These are phyloP conservation scores for Taurulus bubalis DNA, from an alignment of 2,113 vertebrate genomes.

Conservation along the genomic window DNA sequence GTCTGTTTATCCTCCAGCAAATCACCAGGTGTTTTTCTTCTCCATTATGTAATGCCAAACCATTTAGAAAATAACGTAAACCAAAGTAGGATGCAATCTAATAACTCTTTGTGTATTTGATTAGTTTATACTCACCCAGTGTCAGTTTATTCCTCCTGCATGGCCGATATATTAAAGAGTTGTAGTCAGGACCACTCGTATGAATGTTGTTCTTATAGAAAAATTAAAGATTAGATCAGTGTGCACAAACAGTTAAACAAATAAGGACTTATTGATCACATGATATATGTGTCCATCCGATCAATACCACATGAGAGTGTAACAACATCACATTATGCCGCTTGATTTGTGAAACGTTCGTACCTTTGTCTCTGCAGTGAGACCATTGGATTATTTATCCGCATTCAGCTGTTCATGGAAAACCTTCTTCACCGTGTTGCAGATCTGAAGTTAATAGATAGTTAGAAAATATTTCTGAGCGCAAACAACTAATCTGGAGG, in stretches of 20 bases:
- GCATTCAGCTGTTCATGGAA: not conserved
- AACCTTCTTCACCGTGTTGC: not conserved
- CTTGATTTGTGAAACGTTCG: not conserved
- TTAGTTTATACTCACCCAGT: too few species aligned
- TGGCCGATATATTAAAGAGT: not conserved
- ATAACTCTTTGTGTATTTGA: not conserved
- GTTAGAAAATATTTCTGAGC: not conserved
- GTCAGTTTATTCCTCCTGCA: not conserved
- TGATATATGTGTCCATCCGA: not conserved
- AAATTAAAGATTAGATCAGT: slow-evolving; percentile 10
- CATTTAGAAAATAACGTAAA: too few species aligned
- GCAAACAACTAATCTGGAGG: not conserved
- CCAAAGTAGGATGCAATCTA: too few species aligned
- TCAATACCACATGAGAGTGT: not conserved
- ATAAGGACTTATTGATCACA: not conserved
- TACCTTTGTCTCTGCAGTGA: not conserved
- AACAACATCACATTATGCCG: not conserved
- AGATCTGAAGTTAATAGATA: not conserved
- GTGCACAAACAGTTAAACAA: not conserved
- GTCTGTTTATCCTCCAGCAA: slow-evolving; percentile 21
- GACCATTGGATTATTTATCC: not conserved
- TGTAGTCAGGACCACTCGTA: not conserved
- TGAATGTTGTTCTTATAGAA: not conserved
- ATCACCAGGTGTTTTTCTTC: too few species aligned
- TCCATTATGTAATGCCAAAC: too few species aligned